Evolutionary conservation across 2,113 vertebrate species (phyloP).

Genomic region (Sander vitreus): DNA sequence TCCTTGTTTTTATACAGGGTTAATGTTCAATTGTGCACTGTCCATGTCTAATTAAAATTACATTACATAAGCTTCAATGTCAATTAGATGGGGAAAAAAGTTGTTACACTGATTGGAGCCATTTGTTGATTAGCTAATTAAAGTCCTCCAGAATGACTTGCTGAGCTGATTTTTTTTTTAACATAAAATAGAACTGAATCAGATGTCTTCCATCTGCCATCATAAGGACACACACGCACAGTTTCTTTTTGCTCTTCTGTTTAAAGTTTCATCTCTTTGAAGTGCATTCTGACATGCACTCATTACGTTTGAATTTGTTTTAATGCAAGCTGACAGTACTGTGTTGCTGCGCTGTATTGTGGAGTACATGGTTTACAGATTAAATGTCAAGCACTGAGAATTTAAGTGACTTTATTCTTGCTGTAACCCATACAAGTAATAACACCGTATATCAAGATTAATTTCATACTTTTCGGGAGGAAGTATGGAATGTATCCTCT

Average conservation of each 20-base stretch:
- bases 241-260: constrained; percentile 1
- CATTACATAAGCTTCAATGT: constrained; percentile 27
- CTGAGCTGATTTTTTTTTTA: background rate
- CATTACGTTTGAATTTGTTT: background rate
- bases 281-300: constrained; percentile 4
- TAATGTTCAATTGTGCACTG: too few species aligned
- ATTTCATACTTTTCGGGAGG: constrained; percentile 22
- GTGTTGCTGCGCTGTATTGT: background rate
- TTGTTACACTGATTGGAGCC: constrained; percentile 1
- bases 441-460: constrained; percentile 22
- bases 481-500: background rate
- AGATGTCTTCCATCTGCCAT: constrained; percentile 12
- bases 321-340: background rate
- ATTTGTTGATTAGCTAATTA: constrained; percentile 41
- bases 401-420: constrained; percentile 11
- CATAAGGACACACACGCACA: background rate
- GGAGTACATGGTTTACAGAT: background rate
- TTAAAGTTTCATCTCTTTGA: constrained; percentile 1
- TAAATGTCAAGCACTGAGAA: constrained; percentile 35
- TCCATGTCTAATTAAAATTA: too few species aligned
- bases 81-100: constrained; percentile 6
- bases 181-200: background rate
- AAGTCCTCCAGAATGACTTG: constrained; percentile 8
- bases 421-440: constrained; percentile 24
- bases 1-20: too few species aligned